A percentile compares a stretch with the other conserved stretches of the same genome.
Conservation (phyloP, 2,797 vertebrate species). For the Corythornis leucogaster region DNA sequence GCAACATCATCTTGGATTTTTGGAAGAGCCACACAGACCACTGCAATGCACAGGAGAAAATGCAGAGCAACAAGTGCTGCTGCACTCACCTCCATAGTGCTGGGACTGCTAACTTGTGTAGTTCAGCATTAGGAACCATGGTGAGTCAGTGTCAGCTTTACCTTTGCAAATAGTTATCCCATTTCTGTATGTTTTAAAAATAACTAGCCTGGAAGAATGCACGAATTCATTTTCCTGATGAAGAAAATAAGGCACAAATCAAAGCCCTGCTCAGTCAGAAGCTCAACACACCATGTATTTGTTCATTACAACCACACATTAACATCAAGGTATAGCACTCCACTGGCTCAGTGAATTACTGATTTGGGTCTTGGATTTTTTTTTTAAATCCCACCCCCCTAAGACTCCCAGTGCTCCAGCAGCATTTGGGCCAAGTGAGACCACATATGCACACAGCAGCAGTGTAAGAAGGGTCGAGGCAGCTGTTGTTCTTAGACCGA, state of each 20-base stretch:
- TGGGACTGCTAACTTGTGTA: neutral
- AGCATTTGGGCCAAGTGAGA: neutral
- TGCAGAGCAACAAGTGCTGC: neutral
- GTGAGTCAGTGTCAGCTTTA: neutral
- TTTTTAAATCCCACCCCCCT: neutral
- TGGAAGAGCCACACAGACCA: neutral
- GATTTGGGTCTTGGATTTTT: neutral
- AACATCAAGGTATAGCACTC: neutral
- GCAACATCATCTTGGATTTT: neutral
- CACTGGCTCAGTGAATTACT: neutral
- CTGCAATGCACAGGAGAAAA: neutral
- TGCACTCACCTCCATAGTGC: neutral
- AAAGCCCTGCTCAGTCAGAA: neutral
- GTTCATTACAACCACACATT: neutral
- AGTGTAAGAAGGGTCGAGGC: rapidly evolving
- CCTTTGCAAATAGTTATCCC: neutral
- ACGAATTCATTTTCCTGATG: neutral
- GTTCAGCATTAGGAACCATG: neutral
- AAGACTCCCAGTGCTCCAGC: neutral
- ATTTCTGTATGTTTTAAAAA: neutral
- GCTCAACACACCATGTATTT: neutral
- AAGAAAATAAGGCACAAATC: neutral
- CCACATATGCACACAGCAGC: neutral
- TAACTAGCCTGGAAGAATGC: neutral
- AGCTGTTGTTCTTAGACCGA: neutral